Conservation (phyloP, 2,113 vertebrate genomes). For the Oostethus manadensis region DNA sequence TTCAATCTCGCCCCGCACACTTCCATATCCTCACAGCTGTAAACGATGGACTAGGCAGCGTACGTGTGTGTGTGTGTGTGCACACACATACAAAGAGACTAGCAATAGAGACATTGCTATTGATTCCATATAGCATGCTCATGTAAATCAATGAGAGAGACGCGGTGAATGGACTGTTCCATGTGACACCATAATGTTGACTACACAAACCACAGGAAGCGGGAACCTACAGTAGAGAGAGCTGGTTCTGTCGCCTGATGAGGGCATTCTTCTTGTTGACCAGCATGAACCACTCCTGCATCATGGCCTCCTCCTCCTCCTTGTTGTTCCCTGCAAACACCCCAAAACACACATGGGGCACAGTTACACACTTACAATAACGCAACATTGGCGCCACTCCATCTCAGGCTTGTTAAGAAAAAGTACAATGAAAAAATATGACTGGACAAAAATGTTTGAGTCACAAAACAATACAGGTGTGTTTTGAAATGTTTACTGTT, state of each 20-base stretch:
- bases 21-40: constrained; percentile 56
- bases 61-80: constrained; percentile 4
- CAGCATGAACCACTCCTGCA: constrained; percentile 99
- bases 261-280: constrained; percentile 99
- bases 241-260: constrained; percentile 97
- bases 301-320: constrained; percentile 97
- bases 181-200: neutral
- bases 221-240: constrained; percentile 88
- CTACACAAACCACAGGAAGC: neutral
- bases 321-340: constrained; percentile 85
- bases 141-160: constrained; percentile 60
- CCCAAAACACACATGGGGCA: constrained; percentile 16
- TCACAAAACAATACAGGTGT: no score
- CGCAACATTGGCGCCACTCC: no score
- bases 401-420: no score
- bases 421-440: no score
- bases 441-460: no score
- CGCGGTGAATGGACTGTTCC: constrained; percentile 33
- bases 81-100: constrained; percentile 48
- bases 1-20: constrained; percentile 66
- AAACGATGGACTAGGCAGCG: constrained; percentile 30
- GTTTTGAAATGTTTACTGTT: no score
- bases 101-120: constrained; percentile 50
- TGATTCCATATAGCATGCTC: constrained; percentile 55
- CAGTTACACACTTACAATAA: constrained; percentile 9